Evolutionary conservation across 1,140 invertebrate species (phyloP).

Genomic region (Odontomachus brunneus): DNA sequence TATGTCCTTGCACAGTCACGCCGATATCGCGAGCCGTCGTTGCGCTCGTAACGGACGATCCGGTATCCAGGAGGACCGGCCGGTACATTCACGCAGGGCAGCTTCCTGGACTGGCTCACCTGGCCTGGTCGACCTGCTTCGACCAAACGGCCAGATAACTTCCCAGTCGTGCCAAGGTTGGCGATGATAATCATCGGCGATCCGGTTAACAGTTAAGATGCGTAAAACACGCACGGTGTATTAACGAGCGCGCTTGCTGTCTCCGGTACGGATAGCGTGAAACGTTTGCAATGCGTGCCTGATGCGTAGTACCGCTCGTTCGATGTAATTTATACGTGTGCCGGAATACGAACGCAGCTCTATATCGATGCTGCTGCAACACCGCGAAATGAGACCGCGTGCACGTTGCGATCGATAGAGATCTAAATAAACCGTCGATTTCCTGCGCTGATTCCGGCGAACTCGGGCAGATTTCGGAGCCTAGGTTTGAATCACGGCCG

Average conservation of each 20-base stretch:
- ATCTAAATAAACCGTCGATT: too few relatives aligned
- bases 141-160: slow-evolving; percentile 7
- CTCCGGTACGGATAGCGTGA: too few relatives aligned
- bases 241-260: slow-evolving; percentile 5
- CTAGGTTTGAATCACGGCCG: too few relatives aligned
- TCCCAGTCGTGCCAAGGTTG: slow-evolving; percentile 42
- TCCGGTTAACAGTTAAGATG: slow-evolving; percentile 51
- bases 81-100: background rate
- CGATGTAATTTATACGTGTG: slow-evolving; percentile 56
- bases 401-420: background rate
- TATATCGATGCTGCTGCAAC: slow-evolving; percentile 28
- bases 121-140: slow-evolving; percentile 14
- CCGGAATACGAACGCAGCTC: slow-evolving; percentile 29
- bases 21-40: slow-evolving; percentile 72
- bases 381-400: slow-evolving; percentile 18
- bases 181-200: slow-evolving; percentile 50
- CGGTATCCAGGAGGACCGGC: background rate
- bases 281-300: slow-evolving; percentile 3
- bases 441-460: too few relatives aligned
- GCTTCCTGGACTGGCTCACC: slow-evolving; percentile 36
- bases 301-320: slow-evolving; percentile 31
- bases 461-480: too few relatives aligned
- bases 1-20: slow-evolving; percentile 41
- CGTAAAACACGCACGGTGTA: slow-evolving; percentile 52
- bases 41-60: background rate